A percentile compares a stretch with the other conserved stretches of the same genome.
These are phyloP conservation scores for Hippopotamus amphibius DNA, from an alignment of 2,113 vertebrate species.

Conservation along the genomic window DNA sequence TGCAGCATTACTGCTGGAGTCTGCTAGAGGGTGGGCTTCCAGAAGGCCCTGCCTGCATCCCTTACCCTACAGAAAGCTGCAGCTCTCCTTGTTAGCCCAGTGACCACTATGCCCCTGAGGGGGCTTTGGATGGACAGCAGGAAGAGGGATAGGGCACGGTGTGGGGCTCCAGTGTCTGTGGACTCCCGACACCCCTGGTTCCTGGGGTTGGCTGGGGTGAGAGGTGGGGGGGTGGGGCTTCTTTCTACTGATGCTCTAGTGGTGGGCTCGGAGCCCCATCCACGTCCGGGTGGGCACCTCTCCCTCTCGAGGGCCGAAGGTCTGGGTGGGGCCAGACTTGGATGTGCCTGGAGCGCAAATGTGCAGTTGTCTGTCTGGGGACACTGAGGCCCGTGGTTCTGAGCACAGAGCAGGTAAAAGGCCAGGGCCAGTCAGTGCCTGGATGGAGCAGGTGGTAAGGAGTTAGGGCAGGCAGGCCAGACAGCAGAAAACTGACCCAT, in stretches of 20 bases:
- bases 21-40: not conserved
- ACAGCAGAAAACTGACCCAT: fast-evolving
- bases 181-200: not conserved
- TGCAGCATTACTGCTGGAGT: not conserved
- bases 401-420: not conserved
- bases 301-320: not conserved
- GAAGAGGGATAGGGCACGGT: not conserved
- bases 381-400: not conserved
- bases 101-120: not conserved
- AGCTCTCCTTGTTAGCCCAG: not conserved
- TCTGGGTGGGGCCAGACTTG: not conserved
- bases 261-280: not conserved
- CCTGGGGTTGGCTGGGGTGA: not conserved
- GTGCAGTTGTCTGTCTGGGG: not conserved
- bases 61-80: not conserved
- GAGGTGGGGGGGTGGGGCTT: not conserved
- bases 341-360: not conserved
- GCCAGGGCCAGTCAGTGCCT: not conserved
- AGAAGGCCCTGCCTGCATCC: not conserved
- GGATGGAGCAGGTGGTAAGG: not conserved
- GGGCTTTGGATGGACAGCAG: not conserved
- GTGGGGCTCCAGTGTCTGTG: not conserved
- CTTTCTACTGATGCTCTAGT: not conserved
- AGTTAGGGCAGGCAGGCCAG: not conserved
- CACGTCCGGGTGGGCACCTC: not conserved